A percentile compares a stretch with the other conserved stretches of the same genome.
phyloP scores from a whole-genome alignment of 2,888 invertebrate genomes.

The Microchrysa polita region DNA sequence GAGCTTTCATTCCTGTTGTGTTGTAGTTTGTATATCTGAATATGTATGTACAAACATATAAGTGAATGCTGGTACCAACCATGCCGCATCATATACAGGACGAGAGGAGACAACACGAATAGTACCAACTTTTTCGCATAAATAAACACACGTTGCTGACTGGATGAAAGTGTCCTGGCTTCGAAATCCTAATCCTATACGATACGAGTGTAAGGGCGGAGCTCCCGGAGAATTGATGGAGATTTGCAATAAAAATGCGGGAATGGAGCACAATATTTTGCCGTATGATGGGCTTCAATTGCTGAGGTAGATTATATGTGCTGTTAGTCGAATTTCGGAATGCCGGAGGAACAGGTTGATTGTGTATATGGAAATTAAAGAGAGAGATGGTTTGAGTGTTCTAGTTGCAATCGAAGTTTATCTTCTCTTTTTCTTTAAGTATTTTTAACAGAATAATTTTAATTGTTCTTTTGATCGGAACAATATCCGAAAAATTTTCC shows the following conservation, averaged over 20 bases:
- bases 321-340: conserved; percentile 4
- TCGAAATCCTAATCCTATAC: conserved; percentile 47
- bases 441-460: too few species aligned
- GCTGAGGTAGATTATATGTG: background rate
- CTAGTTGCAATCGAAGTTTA: too few species aligned
- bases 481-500: too few species aligned
- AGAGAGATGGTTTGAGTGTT: too few species aligned
- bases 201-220: conserved; percentile 45
- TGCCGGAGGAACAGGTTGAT: conserved; percentile 8
- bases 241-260: background rate
- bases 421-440: too few species aligned
- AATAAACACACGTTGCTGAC: conserved; percentile 50
- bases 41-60: too few species aligned
- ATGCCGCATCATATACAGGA: conserved; percentile 30
- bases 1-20: conserved; percentile 1
- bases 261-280: conserved; percentile 7
- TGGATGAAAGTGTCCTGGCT: conserved; percentile 46
- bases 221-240: conserved; percentile 41
- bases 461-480: too few species aligned
- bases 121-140: conserved; percentile 41
- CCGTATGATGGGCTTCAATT: background rate
- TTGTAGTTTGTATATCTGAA: conserved; percentile 8
- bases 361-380: too few species aligned
- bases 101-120: conserved; percentile 29
- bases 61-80: too few species aligned